Evolutionary conservation across 2,797 vertebrate species (phyloP).

Genomic region (Falco rusticolus): DNA sequence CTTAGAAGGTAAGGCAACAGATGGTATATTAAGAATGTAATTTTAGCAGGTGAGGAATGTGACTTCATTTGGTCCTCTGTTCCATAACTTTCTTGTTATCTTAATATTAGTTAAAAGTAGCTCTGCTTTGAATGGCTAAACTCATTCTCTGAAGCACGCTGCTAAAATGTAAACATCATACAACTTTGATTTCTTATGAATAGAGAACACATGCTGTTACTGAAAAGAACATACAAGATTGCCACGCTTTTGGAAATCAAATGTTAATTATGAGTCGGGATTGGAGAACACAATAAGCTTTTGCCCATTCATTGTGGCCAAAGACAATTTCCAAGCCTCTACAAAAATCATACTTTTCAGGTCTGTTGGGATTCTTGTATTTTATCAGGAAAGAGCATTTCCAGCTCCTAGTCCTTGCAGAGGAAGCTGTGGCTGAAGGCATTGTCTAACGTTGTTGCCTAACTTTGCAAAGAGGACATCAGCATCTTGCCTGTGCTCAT

Average conservation of each 20-base stretch:
- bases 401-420: background rate
- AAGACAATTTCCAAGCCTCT: slow-evolving; percentile 6
- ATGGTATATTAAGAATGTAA: background rate
- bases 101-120: slow-evolving; percentile 28
- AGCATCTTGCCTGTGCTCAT: background rate
- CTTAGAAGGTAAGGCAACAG: background rate
- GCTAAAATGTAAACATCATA: slow-evolving; percentile 58
- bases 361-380: background rate
- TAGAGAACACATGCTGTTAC: slow-evolving; percentile 62
- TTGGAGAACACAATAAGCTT: slow-evolving; percentile 23
- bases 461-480: background rate
- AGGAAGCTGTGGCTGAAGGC: background rate
- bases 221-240: slow-evolving; percentile 62
- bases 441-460: background rate
- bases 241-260: slow-evolving; percentile 52
- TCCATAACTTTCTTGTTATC: background rate
- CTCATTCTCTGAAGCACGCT: background rate
- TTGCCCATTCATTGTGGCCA: background rate
- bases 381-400: background rate
- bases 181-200: slow-evolving; percentile 65
- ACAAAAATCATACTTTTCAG: background rate
- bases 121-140: slow-evolving; percentile 41
- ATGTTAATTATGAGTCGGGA: slow-evolving; percentile 51
- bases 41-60: slow-evolving; percentile 9
- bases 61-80: background rate